phyloP scores from a whole-genome alignment of 2,888 invertebrate species.

The Rapana venosa region DNA sequence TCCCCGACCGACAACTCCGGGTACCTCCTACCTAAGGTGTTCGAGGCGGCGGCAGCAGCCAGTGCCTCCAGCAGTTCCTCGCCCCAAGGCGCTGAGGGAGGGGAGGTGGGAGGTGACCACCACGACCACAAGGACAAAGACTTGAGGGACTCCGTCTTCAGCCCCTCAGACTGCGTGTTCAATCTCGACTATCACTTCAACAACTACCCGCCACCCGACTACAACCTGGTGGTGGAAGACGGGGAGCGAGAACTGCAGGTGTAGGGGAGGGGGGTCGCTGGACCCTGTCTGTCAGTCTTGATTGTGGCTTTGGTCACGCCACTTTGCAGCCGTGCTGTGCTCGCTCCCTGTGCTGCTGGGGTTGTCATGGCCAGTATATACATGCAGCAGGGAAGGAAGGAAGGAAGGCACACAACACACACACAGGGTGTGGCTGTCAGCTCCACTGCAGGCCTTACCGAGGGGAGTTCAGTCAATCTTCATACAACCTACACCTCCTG shows the following conservation, averaged over 20 bases:
- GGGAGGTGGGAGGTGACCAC: background rate
- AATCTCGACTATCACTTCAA: conserved; percentile 58
- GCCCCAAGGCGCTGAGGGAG: background rate
- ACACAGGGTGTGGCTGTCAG: too few relatives aligned
- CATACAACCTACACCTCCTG: too few relatives aligned
- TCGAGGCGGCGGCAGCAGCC: background rate
- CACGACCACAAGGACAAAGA: conserved; percentile 24
- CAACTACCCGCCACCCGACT: conserved; percentile 68
- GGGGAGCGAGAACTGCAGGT: conserved; percentile 47
- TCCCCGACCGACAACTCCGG: conserved; percentile 69
- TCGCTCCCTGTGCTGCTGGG: too few relatives aligned
- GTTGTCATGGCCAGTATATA: too few relatives aligned
- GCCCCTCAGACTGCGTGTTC: conserved; percentile 24
- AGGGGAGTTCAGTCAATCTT: too few relatives aligned
- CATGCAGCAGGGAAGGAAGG: too few relatives aligned
- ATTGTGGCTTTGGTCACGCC: background rate
- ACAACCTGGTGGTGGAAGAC: conserved; percentile 68
- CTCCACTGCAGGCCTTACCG: too few relatives aligned
- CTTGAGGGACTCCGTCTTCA: conserved; percentile 31
- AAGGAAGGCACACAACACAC: too few relatives aligned
- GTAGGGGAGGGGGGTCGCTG: background rate
- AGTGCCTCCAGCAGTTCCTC: background rate
- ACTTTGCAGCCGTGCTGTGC: background rate
- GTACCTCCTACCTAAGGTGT: conserved; percentile 63
- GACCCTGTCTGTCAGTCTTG: background rate